These are phyloP conservation scores for Naja naja DNA, from an alignment of 2,113 vertebrate genomes.

Conservation along the genomic window DNA sequence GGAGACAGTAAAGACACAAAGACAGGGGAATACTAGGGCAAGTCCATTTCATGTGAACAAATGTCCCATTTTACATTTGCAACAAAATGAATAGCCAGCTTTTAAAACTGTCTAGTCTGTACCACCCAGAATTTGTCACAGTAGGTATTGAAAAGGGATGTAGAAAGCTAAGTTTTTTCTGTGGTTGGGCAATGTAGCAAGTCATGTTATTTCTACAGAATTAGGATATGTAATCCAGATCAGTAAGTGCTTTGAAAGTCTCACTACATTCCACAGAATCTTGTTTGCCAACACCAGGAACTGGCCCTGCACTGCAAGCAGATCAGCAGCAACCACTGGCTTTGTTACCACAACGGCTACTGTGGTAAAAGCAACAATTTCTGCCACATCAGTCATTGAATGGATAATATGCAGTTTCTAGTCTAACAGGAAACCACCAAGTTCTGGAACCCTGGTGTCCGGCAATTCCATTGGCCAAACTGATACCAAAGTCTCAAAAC, in stretches of 20 bases:
- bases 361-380: not conserved
- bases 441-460: not conserved
- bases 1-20: not conserved
- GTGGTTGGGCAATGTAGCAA: not conserved
- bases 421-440: not conserved
- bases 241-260: not conserved
- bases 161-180: not conserved
- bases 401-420: not conserved
- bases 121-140: not conserved
- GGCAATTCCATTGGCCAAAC: not conserved
- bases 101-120: not conserved
- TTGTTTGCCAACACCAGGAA: not conserved
- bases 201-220: not conserved
- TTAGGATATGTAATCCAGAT: not conserved
- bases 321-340: not conserved
- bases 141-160: not conserved
- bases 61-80: not conserved
- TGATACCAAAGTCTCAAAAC: not conserved
- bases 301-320: not conserved
- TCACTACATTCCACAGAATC: not conserved
- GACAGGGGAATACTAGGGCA: not conserved
- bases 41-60: not conserved
- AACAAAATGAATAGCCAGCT: not conserved
- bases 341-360: not conserved
- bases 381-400: not conserved